Base-by-base conservation (phyloP, 1,140 invertebrate genomes). In the Drosophila miranda region DNA sequence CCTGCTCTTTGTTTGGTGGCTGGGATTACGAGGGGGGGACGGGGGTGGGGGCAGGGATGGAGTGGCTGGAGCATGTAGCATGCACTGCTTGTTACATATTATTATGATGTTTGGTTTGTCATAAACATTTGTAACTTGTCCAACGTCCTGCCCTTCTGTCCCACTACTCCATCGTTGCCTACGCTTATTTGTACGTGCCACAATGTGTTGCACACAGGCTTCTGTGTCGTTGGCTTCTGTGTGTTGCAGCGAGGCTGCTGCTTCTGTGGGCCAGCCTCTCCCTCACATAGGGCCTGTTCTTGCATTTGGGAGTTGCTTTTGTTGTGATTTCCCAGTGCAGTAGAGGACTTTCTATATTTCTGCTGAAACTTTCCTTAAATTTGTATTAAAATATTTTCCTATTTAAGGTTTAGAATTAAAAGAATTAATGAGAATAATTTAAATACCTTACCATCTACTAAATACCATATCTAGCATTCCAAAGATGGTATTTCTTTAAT, bases 41-140 rank as follows among this genome's bases (percentile, higher is more conserved):
- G 14, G 38, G 23, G 50, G 14, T 38, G 21, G 11, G 30, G 19
- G 19, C 5, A 34, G 28, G 49, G 44, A 46, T 57, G 56, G 44
- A 68, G 67, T 64, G 67, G 30, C 3, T 38, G 34, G 11, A 4
- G 11, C 34, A 13, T 38, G 34, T 38, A 38, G 45, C 58, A 46
- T 82, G 82, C 79, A 82, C 57, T 81, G 74, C 63, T 69, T 87
- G 75, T 68, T 78, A 78, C 82, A 87, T 77, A 75, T 87, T 87
- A 82, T 87, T 87, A 87, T 78, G 78, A 72, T 87, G 82, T 88
- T 87, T 86, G 78, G 82, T 82, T 86, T 87, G 82, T 87, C 82
- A 87, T 87, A 87, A 87, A 87, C 83, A 87, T 87, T 87, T 87
- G 83, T 87, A 88, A 76, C 82, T 75, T 82, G 78, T 75, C 54